Evolutionary conservation across 2,888 invertebrate species (phyloP).

Genomic region (Embidobia sp.): DNA sequence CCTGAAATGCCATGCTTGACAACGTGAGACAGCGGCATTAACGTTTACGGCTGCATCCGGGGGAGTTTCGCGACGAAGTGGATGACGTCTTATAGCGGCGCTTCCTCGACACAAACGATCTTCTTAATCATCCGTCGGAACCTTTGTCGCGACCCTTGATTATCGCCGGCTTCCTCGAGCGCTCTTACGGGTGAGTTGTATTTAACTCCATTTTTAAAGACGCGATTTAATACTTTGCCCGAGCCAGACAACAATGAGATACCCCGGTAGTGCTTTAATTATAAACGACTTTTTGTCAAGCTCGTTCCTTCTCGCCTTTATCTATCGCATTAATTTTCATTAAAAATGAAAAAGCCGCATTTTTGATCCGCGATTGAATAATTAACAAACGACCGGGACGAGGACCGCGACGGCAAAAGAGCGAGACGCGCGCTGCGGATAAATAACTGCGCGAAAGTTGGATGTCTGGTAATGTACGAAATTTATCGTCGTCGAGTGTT

Average conservation of each 20-base stretch:
- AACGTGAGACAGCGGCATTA: conserved; percentile 53
- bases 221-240: conserved; percentile 58
- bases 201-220: conserved; percentile 62
- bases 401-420: not conserved
- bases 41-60: conserved; percentile 51
- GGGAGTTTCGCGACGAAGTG: conserved; percentile 47
- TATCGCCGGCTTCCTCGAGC: conserved; percentile 55
- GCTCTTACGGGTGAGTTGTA: conserved; percentile 58
- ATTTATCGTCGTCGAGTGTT: conserved; percentile 61
- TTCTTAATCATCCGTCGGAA: conserved; percentile 78
- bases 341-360: conserved; percentile 41
- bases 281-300: conserved; percentile 48
- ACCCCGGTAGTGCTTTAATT: conserved; percentile 47
- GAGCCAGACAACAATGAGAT: conserved; percentile 54
- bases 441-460: conserved; percentile 59
- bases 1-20: conserved; percentile 43
- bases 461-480: conserved; percentile 57
- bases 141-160: conserved; percentile 71
- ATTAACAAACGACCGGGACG: conserved; percentile 20
- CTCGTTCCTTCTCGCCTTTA: conserved; percentile 12
- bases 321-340: conserved; percentile 51
- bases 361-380: conserved; percentile 49
- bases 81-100: conserved; percentile 67
- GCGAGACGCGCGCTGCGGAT: conserved; percentile 12
- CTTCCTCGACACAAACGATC: conserved; percentile 77